Base-by-base conservation (phyloP, 2,797 vertebrate species). In the Myripristis jacobus region DNA sequence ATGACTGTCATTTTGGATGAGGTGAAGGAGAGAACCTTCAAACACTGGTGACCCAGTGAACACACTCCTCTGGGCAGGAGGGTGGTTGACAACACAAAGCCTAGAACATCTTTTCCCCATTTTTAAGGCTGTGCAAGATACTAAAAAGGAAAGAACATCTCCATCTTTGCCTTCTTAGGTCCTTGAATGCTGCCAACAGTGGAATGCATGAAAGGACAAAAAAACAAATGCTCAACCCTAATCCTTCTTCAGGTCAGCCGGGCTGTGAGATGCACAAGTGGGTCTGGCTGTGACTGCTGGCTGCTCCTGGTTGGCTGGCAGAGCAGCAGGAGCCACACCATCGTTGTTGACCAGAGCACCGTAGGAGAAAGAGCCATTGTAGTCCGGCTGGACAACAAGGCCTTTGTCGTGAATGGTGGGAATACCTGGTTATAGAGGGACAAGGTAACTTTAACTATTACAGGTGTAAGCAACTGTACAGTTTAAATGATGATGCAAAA, bases 321-420 rank as follows among this genome's bases (percentile, higher is more conserved):
- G 66, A 0, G 94, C 82, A 7, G 94, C 93, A 2, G 96, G 94
- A 0, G 90, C 88, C 15, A 93, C 94, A 34, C 94, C 91, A 54
- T 98, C 96, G 0, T 96, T 97, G 93, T 94, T 98, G 77, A 96
- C 96, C 77, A 99, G 94, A 27, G 97, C 94, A 0, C 98, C 98
- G 0, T 99, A 99, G 54, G 97, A 97, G 82, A 98, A 98, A 1
- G 97, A 96, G 41, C 95, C 91, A 50, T 94, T 96, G 82, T 95
- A 94, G 61, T 98, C 96, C 0, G 96, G 96, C 91, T 98, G 97
- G 50, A 96, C 87, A 0, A 88, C 90, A 57, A 87, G 92, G 58
- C 95, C 95, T 34, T 96, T 96, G 84, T 96, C 95, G 5, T 98
- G 97, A 84, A 98, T 95, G 43, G 94, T 96, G 6, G 96, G 96